Evolutionary conservation across 2,797 vertebrate genomes (phyloP), one percentile per base, ranked within the genome.

Genomic region (Gymnoscopelus braueri): DNA sequence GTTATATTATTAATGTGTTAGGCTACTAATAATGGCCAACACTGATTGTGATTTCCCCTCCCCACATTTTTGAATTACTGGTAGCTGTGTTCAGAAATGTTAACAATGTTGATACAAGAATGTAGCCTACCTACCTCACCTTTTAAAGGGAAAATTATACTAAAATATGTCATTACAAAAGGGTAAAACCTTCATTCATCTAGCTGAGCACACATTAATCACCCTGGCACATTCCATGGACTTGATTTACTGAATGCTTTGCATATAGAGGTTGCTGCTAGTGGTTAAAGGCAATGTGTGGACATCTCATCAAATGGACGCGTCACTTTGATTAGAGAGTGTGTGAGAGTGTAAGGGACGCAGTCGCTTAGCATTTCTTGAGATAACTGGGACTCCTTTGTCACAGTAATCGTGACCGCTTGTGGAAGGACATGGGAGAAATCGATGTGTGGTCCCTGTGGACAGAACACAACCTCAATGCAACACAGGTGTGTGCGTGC

Each of bases 241-340:
- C 65, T 69, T 52, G 65, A 63, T 63, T 50, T 54, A 48, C 35
- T 65, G 47, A 61, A 12, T 15, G 50, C 48, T 56, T 14, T 44
- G 35, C 2, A 39, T 29, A 23, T 29, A 23, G 54, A 26, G 23
- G 61, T 11, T 51, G 63, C 60, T 61, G 53, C 26, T 8, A 14
- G 24, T 56, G 39, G 44, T 11, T 5, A 29, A n/a, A 51, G 23
- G 39, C 67, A 49, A 48, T 58, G 52, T 52, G 52, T 47, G 15
- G 59, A 35, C 53, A 62, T 68, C 72, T 72, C 19, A 24, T 55
- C 15, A 44, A 60, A 67, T 35, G 62, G 10, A 24, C 10, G 23
- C 52, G 69, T 75, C 75, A 74, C 63, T 74, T 72, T 71, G 71
- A 77, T 74, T 65, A 78, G 60, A 78, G 60, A 35, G 32, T 35